Evolutionary conservation across 1,140 invertebrate genomes (phyloP), one percentile per base, ranked within the genome.

Genomic region (Apis cerana): DNA sequence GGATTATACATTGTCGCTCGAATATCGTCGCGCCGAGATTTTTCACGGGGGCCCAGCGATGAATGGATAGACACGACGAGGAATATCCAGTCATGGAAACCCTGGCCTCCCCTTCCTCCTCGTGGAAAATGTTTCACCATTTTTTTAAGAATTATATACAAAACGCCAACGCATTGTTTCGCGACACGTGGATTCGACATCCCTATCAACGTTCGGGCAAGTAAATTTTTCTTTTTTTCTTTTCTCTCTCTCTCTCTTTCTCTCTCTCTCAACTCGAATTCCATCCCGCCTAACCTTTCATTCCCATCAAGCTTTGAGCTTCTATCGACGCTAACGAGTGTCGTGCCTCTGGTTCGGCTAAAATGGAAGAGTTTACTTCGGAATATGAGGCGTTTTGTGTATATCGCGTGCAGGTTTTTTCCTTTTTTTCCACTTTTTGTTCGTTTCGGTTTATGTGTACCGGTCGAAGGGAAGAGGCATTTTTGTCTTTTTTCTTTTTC

Each of bases 141-240:
- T 67, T 58, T 67, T 58, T 67, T 50, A 67, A 69, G 76, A 78
- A 69, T 78, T 69, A 78, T 69, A 78, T 17, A 48, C 48, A 17
- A 15, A 17, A 33, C 10, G n/a, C 65, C 10, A 17, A 33, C 10
- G n/a, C 65, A 69, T 59, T 78, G 64, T 69, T n/a, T 50, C 33
- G 9, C 62, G 23, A 65, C 23, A 19, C 21, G 67, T 4, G 4
- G 17, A 9, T 33, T 4, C 64, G 10, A n/a, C 27, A 21, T 21
- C 27, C 33, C 33, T 19, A 33, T 3, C n/a, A 27, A 23, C 48
- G 23, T 33, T 43, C 33, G 33, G 33, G 33, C 4, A 43, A 43
- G 33, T 43, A 43, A 43, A 43, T 43, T 43, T 43, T 43, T 43
- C 5, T 43, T 19, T 33, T 3, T 27, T 62, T 61, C 5, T 61